phyloP scores from a whole-genome alignment of 2,113 vertebrate genomes.

The Rhabdornis inornatus region DNA sequence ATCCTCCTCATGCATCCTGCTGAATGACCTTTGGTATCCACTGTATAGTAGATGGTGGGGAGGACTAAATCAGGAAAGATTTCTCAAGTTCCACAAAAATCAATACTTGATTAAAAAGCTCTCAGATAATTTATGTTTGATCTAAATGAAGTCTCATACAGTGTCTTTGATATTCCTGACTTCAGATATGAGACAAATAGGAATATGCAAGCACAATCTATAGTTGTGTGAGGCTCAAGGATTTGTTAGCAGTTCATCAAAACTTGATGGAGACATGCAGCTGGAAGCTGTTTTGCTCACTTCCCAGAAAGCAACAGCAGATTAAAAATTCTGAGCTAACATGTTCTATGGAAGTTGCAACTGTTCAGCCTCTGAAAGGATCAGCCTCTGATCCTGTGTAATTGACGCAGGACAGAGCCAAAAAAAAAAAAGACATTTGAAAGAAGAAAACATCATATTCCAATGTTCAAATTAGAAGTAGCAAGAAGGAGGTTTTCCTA shows the following conservation, averaged over 20 bases:
- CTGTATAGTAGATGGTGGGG: not conserved
- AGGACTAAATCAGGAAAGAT: not conserved
- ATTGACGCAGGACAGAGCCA: not conserved
- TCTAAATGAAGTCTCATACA: not conserved
- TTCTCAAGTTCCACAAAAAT: not conserved
- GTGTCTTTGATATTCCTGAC: not conserved
- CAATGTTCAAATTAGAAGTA: not conserved
- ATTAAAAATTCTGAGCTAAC: not conserved
- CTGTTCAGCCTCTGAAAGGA: not conserved
- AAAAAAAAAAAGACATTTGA: not conserved
- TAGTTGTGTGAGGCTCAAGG: not conserved
- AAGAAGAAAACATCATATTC: not conserved
- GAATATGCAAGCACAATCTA: not conserved
- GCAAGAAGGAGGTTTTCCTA: not conserved
- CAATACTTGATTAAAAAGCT: not conserved
- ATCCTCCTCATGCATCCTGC: not conserved
- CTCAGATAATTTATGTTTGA: not conserved
- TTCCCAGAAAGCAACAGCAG: not conserved
- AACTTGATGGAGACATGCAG: not conserved
- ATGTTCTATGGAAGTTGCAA: not conserved
- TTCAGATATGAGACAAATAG: not conserved
- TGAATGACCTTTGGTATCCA: not conserved
- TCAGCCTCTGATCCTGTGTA: not conserved
- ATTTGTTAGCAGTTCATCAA: not conserved
- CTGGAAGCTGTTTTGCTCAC: not conserved